Evolutionary conservation across 2,113 vertebrate species (phyloP).

Genomic region (Rhinolophus sinicus): DNA sequence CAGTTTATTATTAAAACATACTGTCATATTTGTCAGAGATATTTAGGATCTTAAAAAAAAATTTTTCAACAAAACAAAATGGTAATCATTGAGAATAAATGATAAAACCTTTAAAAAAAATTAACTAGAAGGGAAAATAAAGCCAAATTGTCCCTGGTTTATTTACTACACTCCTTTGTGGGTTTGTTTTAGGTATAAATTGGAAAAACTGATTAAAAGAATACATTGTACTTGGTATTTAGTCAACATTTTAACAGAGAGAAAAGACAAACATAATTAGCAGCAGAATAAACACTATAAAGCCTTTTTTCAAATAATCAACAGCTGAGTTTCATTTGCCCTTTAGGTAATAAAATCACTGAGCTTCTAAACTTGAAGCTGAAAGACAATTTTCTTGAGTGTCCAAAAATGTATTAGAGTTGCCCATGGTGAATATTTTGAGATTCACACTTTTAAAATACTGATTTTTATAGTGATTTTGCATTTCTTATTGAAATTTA

Average conservation of each 20-base stretch:
- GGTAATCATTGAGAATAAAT: background rate
- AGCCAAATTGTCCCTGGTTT: background rate
- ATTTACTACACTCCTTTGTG: background rate
- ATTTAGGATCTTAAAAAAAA: constrained; percentile 9
- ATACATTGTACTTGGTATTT: background rate
- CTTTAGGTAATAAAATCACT: background rate
- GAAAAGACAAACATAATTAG: background rate
- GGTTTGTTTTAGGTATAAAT: background rate
- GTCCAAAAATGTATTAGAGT: background rate
- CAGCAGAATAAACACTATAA: background rate
- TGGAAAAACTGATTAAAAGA: background rate
- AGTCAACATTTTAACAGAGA: background rate
- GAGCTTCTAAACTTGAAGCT: background rate
- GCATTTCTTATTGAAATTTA: background rate
- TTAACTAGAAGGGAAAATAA: background rate
- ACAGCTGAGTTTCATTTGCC: background rate
- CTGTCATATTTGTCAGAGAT: background rate
- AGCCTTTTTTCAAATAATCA: background rate
- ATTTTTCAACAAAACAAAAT: background rate
- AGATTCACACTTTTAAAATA: background rate
- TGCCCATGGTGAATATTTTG: constrained; percentile 4
- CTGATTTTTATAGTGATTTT: background rate
- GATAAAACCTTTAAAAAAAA: background rate
- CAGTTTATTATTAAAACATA: constrained; percentile 13
- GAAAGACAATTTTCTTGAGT: background rate